Percentiles rank a stretch among this genome's conserved stretches.
These are phyloP conservation scores for Amblyopsis rosae DNA, from an alignment of 2,113 vertebrate species.

Conservation along the genomic window DNA sequence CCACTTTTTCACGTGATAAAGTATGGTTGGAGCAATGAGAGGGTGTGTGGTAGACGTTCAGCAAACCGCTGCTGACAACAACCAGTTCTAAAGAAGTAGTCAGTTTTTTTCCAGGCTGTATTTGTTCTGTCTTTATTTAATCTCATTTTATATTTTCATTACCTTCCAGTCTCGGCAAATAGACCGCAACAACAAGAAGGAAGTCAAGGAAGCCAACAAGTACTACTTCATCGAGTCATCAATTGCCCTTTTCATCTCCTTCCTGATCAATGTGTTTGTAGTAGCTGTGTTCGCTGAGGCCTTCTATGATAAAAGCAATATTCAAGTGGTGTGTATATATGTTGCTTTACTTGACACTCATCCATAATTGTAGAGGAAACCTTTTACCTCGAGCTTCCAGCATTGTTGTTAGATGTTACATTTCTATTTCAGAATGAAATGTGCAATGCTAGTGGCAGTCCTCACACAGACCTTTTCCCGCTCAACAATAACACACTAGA, in stretches of 20 bases:
- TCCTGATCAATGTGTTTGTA: slow-evolving; percentile 97
- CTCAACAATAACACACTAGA: slow-evolving; percentile 79
- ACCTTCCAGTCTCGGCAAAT: slow-evolving; percentile 85
- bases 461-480: slow-evolving; percentile 82
- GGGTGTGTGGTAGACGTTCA: no score
- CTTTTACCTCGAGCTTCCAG: not conserved
- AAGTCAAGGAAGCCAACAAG: slow-evolving; percentile 91
- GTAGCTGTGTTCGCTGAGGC: slow-evolving; percentile 92
- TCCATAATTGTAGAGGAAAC: not conserved
- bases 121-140: not conserved
- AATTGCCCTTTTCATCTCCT: slow-evolving; percentile 92
- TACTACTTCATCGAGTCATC: slow-evolving; percentile 94
- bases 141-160: slow-evolving; percentile 4
- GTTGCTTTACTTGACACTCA: not conserved
- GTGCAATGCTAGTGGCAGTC: slow-evolving; percentile 78
- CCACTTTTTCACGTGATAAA: no score
- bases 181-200: slow-evolving; percentile 82
- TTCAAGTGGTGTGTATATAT: slow-evolving; percentile 82
- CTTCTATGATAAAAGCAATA: slow-evolving; percentile 84
- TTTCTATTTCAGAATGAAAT: slow-evolving; percentile 48
- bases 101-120: not conserved
- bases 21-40: no score
- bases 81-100: not conserved
- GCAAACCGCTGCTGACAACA: no score
- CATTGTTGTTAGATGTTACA: not conserved